Evolutionary conservation across 2,797 vertebrate genomes (phyloP), one percentile per base, ranked within the genome.

Genomic region (Oreochromis mossambicus): DNA sequence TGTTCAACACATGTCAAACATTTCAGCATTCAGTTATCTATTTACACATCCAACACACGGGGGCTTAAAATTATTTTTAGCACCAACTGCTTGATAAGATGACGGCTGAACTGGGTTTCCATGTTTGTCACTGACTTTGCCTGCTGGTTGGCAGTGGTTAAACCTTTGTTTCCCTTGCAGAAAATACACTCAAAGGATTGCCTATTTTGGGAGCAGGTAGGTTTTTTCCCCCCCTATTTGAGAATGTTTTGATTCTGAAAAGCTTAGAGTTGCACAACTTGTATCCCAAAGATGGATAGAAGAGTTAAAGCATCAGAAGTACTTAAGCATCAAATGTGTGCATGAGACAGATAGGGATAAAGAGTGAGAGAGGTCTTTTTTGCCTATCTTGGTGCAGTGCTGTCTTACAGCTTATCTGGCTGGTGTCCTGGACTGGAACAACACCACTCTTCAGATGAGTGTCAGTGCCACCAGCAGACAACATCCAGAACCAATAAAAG

Each of bases 401-500:
- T 55, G 83, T 84, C 82, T 88, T 70, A 87, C 75, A 81, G 83
- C 29, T 51, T 43, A 73, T 73, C 78, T 89, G 84, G 88, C 79
- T 43, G 13, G 11, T 12, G 75, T 96, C 96, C 96, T 95, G 94
- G 93, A 96, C 95, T 94, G 91, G 82, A 87, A 91, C 94, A 96
- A 96, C 96, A 96, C 89, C 54, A 43, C 82, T 52, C 46, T 91
- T 92, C 88, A 81, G 84, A 83, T 92, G 93, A 96, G 86, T 5
- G 24, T 83, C 43, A 7, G 80, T 34, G 95, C 96, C 94, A 43
- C 43, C 80, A 92, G 75, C 58, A 32, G 38, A 29, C 79, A 95
- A 92, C 91, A 73, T 92, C 81, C 75, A 76, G 50, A 58, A 86
- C 79, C 26, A 61, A 29, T 17, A 41, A 61, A 79, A 46, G 11